These are phyloP conservation scores for Cairina moschata DNA, from an alignment of 2,113 vertebrate species.

Conservation along the genomic window DNA sequence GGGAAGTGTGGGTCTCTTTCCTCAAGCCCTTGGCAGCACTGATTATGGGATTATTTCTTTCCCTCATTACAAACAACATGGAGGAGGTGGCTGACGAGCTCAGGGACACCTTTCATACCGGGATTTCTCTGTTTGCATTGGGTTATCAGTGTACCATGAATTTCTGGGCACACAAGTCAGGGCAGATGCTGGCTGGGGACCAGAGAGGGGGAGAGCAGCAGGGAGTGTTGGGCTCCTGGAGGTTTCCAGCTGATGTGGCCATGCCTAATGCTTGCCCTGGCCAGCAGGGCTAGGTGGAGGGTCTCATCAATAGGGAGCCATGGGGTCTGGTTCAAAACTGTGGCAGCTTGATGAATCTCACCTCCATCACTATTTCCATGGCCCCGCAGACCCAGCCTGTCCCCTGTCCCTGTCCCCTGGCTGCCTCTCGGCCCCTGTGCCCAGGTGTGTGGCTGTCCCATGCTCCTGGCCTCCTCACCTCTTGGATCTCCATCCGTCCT, in stretches of 20 bases:
- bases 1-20: not conserved
- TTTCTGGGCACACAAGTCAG: fast-evolving
- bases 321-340: not conserved
- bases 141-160: slow-evolving; percentile 22
- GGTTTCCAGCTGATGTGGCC: not conserved
- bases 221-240: fast-evolving
- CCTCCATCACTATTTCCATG: not conserved
- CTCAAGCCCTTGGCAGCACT: not conserved
- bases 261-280: not conserved
- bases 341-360: not conserved
- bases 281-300: not conserved
- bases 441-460: not conserved
- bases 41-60: not conserved
- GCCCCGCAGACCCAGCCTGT: not conserved
- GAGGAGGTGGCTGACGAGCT: not conserved
- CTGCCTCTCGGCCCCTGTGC: not conserved
- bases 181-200: not conserved
- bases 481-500: not conserved
- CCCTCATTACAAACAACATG: not conserved
- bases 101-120: not conserved
- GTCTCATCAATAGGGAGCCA: not conserved
- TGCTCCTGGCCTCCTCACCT: not conserved
- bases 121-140: not conserved
- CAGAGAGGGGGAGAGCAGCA: not conserved
- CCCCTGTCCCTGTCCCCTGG: not conserved